phyloP scores from a whole-genome alignment of 2,888 invertebrate genomes.

The Philopedon plagiatum region DNA sequence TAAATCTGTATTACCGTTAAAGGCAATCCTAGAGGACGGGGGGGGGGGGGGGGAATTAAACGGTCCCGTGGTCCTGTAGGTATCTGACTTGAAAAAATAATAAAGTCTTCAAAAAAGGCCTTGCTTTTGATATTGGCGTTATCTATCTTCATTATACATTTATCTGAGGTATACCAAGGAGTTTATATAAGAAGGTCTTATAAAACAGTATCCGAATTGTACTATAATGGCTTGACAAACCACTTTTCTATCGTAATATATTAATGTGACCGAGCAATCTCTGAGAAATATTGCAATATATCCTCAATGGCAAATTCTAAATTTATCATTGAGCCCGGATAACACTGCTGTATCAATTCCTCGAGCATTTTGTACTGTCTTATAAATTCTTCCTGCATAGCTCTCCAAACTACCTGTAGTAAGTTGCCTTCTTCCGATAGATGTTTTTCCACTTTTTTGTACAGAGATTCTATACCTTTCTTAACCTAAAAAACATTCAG shows the following conservation, averaged over 20 bases:
- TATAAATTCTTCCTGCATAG: slow-evolving; percentile 99
- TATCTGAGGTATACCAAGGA: too few relatives aligned
- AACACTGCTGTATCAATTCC: slow-evolving; percentile 93
- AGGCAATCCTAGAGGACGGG: too few relatives aligned
- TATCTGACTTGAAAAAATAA: too few relatives aligned
- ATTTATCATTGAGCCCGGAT: slow-evolving; percentile 94
- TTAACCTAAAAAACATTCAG: slow-evolving; percentile 86
- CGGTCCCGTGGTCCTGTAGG: too few relatives aligned
- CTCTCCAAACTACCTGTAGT: slow-evolving; percentile 97
- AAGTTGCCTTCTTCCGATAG: slow-evolving; percentile 94
- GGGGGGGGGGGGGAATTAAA: too few relatives aligned
- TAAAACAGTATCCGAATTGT: too few relatives aligned
- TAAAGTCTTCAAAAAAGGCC: too few relatives aligned
- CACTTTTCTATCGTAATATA: neutral
- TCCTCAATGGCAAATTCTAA: slow-evolving; percentile 97
- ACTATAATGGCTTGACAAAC: too few relatives aligned
- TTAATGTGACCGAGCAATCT: slow-evolving; percentile 93
- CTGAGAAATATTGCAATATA: slow-evolving; percentile 96
- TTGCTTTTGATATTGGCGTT: too few relatives aligned
- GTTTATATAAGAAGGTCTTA: too few relatives aligned
- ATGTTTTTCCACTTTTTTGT: slow-evolving; percentile 98
- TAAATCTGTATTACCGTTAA: too few relatives aligned
- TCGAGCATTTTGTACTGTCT: slow-evolving; percentile 95
- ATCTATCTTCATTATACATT: too few relatives aligned
- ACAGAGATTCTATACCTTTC: slow-evolving; percentile 91